These are phyloP conservation scores for Pithecia hirsuta DNA, from an alignment of 2,797 vertebrate species.

Conservation along the genomic window DNA sequence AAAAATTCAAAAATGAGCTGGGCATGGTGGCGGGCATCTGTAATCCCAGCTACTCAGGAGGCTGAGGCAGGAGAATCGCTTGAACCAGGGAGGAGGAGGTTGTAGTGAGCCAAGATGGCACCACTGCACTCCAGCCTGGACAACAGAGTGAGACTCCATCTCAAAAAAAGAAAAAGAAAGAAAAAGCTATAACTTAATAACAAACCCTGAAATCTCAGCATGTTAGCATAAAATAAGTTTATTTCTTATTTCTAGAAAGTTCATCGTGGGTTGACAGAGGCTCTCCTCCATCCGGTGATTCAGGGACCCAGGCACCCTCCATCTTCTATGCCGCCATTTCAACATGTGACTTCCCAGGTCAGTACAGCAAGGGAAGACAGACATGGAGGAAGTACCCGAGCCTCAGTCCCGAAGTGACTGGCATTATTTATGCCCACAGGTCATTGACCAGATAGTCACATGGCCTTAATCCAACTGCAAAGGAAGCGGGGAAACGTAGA, in stretches of 20 bases:
- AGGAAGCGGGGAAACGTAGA: not conserved
- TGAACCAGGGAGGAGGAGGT: too few species aligned
- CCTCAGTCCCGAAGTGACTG: not conserved
- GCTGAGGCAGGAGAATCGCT: too few species aligned
- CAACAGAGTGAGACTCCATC: too few species aligned
- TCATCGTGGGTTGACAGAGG: not conserved
- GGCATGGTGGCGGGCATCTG: too few species aligned
- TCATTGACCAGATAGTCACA: not conserved
- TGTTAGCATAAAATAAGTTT: not conserved
- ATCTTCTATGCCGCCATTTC: not conserved
- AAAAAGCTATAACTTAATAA: not conserved
- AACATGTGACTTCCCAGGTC: fast-evolving
- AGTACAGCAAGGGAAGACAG: not conserved
- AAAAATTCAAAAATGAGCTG: too few species aligned
- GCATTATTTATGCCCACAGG: not conserved
- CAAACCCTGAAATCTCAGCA: not conserved
- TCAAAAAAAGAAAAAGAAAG: too few species aligned
- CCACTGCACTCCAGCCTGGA: too few species aligned
- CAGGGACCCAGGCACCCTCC: not conserved
- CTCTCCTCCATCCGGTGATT: not conserved
- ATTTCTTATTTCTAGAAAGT: not conserved
- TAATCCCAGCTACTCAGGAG: too few species aligned
- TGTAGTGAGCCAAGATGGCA: too few species aligned
- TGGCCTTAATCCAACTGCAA: not conserved
- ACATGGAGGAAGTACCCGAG: fast-evolving